Evolutionary conservation across 2,797 vertebrate genomes (phyloP).

Genomic region (Cheracebus regulus): DNA sequence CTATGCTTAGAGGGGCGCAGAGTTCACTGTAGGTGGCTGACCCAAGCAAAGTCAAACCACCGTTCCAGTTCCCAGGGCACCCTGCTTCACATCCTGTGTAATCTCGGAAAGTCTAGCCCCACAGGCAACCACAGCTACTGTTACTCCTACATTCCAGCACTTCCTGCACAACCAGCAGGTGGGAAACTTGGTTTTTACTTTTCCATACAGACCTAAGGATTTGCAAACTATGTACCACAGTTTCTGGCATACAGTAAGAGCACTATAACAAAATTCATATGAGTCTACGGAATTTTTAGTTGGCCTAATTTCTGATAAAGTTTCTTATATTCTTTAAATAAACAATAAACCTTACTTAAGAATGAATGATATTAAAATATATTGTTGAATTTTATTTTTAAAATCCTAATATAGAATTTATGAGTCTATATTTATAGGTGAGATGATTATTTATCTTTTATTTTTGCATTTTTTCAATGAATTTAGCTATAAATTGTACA

Average conservation of each 20-base stretch:
- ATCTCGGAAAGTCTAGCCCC: not conserved
- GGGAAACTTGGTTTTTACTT: not conserved
- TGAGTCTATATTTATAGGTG: not conserved
- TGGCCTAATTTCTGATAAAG: not conserved
- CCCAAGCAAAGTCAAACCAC: not conserved
- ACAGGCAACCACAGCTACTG: accelerated
- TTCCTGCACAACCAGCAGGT: accelerated
- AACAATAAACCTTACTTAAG: not conserved
- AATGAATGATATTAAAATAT: not conserved
- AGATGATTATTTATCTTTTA: not conserved
- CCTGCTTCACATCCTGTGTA: accelerated
- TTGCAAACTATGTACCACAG: not conserved
- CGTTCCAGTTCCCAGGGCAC: not conserved
- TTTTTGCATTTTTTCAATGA: not conserved
- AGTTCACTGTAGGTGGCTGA: not conserved
- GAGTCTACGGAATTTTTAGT: not conserved
- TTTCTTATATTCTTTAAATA: not conserved
- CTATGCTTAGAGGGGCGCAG: not conserved
- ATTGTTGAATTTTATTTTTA: not conserved
- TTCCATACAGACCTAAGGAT: no score
- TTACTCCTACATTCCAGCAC: accelerated
- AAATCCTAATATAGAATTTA: not conserved
- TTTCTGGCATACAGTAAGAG: not conserved
- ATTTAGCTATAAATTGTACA: not conserved
- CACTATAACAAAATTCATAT: not conserved